phyloP scores from a whole-genome alignment of 2,113 vertebrate species.

The Cephalophus harveyi region DNA sequence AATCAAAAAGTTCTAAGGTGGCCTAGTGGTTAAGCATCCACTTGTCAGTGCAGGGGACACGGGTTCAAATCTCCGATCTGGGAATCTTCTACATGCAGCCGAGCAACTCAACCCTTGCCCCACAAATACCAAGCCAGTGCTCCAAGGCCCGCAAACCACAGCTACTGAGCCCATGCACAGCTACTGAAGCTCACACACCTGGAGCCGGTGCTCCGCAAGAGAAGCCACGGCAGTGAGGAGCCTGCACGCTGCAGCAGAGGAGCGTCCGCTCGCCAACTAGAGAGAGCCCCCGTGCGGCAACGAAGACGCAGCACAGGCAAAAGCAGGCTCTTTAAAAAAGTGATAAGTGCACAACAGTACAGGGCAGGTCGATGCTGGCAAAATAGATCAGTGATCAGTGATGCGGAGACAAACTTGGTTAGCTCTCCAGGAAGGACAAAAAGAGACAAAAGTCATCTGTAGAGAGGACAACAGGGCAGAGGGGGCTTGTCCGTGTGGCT shows the following conservation, averaged over 20 bases:
- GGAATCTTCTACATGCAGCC: not conserved
- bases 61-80: not conserved
- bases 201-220: not conserved
- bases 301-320: rapidly evolving
- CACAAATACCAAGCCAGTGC: not conserved
- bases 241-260: rapidly evolving
- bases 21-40: not conserved
- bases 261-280: not conserved
- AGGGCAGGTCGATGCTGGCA: not conserved
- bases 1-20: not conserved
- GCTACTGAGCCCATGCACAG: not conserved
- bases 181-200: not conserved
- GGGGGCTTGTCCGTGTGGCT: not conserved
- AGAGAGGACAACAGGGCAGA: not conserved
- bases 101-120: not conserved
- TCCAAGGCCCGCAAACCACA: not conserved
- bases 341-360: not conserved
- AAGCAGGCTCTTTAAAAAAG: rapidly evolving
- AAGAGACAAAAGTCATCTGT: not conserved
- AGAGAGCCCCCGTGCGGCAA: not conserved
- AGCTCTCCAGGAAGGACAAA: not conserved
- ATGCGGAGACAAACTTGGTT: rapidly evolving
- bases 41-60: not conserved
- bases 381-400: rapidly evolving
- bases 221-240: not conserved